phyloP scores from a whole-genome alignment of 2,888 invertebrate species.

The Bellardia bayeri region DNA sequence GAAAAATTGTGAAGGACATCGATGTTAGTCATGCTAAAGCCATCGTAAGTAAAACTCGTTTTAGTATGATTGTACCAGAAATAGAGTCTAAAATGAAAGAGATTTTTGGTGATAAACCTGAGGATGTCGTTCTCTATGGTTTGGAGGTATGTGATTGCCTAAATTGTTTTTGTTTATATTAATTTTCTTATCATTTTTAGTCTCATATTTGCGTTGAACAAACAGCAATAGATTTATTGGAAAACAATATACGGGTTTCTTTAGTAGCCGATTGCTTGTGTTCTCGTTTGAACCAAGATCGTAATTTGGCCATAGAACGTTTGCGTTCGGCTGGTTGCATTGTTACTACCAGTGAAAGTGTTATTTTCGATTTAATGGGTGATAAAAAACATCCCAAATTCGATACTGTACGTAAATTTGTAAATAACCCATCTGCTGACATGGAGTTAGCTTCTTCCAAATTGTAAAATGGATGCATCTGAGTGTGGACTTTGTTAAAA shows the following conservation, averaged over 20 bases:
- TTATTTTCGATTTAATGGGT: conserved; percentile 90
- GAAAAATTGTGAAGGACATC: conserved; percentile 89
- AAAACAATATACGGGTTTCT: conserved; percentile 87
- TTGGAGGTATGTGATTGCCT: conserved; percentile 86
- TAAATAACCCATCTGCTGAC: conserved; percentile 84
- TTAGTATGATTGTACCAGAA: conserved; percentile 91
- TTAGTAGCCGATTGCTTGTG: conserved; percentile 91
- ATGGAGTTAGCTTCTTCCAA: conserved; percentile 74
- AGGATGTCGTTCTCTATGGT: conserved; percentile 87
- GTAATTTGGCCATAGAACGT: conserved; percentile 89
- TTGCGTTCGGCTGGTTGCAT: conserved; percentile 91
- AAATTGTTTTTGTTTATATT: background rate
- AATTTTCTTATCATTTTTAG: conserved; percentile 84
- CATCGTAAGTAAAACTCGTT: conserved; percentile 89
- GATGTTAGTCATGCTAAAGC: conserved; percentile 87
- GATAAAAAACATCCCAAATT: conserved; percentile 91
- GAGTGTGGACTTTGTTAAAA: no score
- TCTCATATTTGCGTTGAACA: conserved; percentile 92
- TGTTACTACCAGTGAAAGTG: conserved; percentile 91
- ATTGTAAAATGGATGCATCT: conserved; percentile 10
- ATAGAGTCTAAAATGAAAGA: conserved; percentile 86
- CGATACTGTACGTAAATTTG: conserved; percentile 88
- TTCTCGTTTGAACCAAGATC: conserved; percentile 89
- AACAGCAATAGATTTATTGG: conserved; percentile 89
- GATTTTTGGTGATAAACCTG: conserved; percentile 84